Evolutionary conservation across 92 coral and sea anemone species (phyloP).

Genomic region (Pocillopora meandrina): DNA sequence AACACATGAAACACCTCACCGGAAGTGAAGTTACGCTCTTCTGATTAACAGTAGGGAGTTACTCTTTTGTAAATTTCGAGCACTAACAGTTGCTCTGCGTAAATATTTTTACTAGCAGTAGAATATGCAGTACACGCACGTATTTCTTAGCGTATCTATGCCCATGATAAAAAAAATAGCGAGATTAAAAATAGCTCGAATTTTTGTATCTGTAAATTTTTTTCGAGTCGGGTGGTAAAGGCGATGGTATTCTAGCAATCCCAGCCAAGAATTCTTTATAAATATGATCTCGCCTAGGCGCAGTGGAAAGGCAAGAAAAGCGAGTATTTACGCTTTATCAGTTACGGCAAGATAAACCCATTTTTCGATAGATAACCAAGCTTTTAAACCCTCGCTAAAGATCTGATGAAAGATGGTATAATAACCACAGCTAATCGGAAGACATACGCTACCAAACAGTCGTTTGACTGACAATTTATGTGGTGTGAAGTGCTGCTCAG

Average conservation of each 20-base stretch:
- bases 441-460: not conserved
- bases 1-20: conserved; percentile 27
- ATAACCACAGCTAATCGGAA: conserved; percentile 15
- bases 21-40: conserved; percentile 27
- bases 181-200: conserved; percentile 6
- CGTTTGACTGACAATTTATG: not conserved
- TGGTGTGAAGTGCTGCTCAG: not conserved
- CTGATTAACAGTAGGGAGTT: not conserved
- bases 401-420: conserved; percentile 38
- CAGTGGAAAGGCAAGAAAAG: not conserved
- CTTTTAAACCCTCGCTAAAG: conserved; percentile 22
- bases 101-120: conserved; percentile 29
- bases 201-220: conserved; percentile 16
- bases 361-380: conserved; percentile 7
- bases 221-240: not conserved
- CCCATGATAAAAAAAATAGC: not conserved
- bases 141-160: not conserved
- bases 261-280: not conserved
- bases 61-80: not conserved
- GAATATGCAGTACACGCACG: conserved; percentile 12
- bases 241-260: conserved; percentile 1
- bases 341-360: not conserved
- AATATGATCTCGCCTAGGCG: not conserved
- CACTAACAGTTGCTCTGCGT: not conserved
- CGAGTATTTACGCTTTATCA: not conserved